Percentiles rank a stretch among this genome's conserved stretches.
These are phyloP conservation scores for Latrodectus hesperus DNA, from an alignment of 2,888 invertebrate species.

Conservation along the genomic window DNA sequence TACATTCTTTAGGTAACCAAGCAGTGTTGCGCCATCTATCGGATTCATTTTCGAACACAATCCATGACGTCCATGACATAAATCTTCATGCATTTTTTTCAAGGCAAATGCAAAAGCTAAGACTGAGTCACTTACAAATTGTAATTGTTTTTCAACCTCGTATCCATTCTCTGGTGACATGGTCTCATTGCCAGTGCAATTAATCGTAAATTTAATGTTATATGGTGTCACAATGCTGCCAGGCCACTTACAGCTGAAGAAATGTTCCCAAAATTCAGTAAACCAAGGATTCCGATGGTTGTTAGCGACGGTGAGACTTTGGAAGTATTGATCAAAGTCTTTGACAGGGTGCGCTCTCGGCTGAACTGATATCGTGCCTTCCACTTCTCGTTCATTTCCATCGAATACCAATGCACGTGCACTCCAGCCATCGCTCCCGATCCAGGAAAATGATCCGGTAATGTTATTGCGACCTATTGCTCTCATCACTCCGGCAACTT, in stretches of 20 bases:
- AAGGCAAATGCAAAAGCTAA: slow-evolving; percentile 94
- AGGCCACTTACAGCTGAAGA: slow-evolving; percentile 85
- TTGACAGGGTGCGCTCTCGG: slow-evolving; percentile 92
- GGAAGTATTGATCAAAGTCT: slow-evolving; percentile 91
- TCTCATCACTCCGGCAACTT: slow-evolving; percentile 95
- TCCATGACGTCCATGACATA: slow-evolving; percentile 85
- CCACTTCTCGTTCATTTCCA: slow-evolving; percentile 91
- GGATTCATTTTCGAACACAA: slow-evolving; percentile 90
- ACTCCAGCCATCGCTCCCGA: slow-evolving; percentile 97
- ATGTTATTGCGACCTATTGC: slow-evolving; percentile 91
- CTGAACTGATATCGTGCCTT: slow-evolving; percentile 94
- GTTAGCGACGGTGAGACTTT: slow-evolving; percentile 86
- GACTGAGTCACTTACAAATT: slow-evolving; percentile 97
- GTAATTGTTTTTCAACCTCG: slow-evolving; percentile 92
- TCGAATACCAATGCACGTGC: slow-evolving; percentile 87
- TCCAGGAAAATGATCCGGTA: slow-evolving; percentile 94
- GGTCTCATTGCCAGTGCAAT: slow-evolving; percentile 86
- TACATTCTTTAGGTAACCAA: slow-evolving; percentile 88
- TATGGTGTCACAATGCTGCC: slow-evolving; percentile 86
- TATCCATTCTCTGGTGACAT: slow-evolving; percentile 83
- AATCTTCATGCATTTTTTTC: slow-evolving; percentile 86
- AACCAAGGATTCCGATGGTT: slow-evolving; percentile 97
- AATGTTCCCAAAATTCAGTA: slow-evolving; percentile 95
- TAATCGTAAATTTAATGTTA: slow-evolving; percentile 82
- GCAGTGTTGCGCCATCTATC: slow-evolving; percentile 88